These are phyloP conservation scores for Otus scops DNA, from an alignment of 2,797 vertebrate species.

Conservation along the genomic window DNA sequence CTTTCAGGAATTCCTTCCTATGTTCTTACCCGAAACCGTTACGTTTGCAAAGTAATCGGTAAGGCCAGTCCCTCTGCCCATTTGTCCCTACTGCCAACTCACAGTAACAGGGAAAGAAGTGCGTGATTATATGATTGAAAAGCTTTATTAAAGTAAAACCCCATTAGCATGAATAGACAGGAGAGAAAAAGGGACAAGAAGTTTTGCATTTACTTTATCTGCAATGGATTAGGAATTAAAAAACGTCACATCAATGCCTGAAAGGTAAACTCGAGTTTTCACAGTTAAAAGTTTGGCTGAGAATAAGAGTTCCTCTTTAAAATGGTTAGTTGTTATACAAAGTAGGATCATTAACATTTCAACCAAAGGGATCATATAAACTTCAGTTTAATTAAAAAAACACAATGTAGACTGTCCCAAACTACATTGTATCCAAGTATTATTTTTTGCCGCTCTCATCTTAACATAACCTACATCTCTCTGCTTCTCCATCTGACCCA, in stretches of 20 bases:
- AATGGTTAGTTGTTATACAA: constrained; percentile 83
- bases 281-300: constrained; percentile 78
- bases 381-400: constrained; percentile 44
- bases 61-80: constrained; percentile 64
- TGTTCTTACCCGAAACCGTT: not conserved
- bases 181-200: constrained; percentile 73
- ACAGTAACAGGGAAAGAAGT: constrained; percentile 70
- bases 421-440: constrained; percentile 67
- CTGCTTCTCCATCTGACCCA: not conserved
- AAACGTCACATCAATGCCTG: constrained; percentile 68
- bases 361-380: constrained; percentile 91
- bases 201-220: constrained; percentile 34
- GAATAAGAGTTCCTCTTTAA: constrained; percentile 84
- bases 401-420: constrained; percentile 78
- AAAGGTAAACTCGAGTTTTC: constrained; percentile 76
- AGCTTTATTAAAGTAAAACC: constrained; percentile 18
- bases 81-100: constrained; percentile 74
- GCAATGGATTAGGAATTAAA: constrained; percentile 22
- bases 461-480: constrained; percentile 45
- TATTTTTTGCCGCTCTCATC: constrained; percentile 74
- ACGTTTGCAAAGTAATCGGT: not conserved
- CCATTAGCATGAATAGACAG: constrained; percentile 74
- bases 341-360: constrained; percentile 87
- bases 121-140: not conserved
- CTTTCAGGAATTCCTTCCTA: constrained; percentile 81